Evolutionary conservation across 2,797 vertebrate genomes (phyloP), one percentile per base, ranked within the genome.

Genomic region (Hozukius guyotensis): DNA sequence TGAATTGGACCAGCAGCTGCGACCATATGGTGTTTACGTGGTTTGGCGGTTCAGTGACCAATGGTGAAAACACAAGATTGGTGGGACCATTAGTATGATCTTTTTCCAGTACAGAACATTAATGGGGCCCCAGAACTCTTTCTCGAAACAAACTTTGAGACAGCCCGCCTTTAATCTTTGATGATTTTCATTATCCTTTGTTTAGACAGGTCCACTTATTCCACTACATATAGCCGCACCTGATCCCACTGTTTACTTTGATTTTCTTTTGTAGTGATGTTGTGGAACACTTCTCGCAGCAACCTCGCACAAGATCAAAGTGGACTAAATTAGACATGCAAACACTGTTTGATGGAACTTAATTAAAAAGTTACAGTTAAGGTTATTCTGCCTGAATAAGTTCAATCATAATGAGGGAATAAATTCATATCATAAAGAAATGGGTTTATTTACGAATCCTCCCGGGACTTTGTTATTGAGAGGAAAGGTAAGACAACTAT

Each of bases 391-490:
- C 77, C 75, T 92, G 91, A 92, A 94, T 94, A 94, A 90, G 88
- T 93, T 94, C 92, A 93, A 87, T 92, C 88, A 83, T 92, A 94
- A 94, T 94, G 90, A 93, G 86, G 56, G 88, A 93, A 92, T 93
- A 90, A 85, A 88, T 92, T 88, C 77, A 82, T 74, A 91, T 80
- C 53, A 91, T 78, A 87, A 86, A 84, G 77, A 89, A 90, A 85
- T 78, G 4, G 57, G 85, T 88, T 89, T 92, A 78, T 93, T 84
- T 89, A 86, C 78, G 46, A 83, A 90, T 56, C 78, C 90, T 85
- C 12, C 14, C n/a, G 85, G 86, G 93, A 86, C 69, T 70, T 82
- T 89, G 80, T 91, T 89, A 84, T 78, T 75, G 80, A 69, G 75
- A 81, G 72, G 56, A 87, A 89, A 93, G 80, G 89, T 91, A 88